phyloP scores from a whole-genome alignment of 2,888 invertebrate genomes.

The Drosophila ezoana region DNA sequence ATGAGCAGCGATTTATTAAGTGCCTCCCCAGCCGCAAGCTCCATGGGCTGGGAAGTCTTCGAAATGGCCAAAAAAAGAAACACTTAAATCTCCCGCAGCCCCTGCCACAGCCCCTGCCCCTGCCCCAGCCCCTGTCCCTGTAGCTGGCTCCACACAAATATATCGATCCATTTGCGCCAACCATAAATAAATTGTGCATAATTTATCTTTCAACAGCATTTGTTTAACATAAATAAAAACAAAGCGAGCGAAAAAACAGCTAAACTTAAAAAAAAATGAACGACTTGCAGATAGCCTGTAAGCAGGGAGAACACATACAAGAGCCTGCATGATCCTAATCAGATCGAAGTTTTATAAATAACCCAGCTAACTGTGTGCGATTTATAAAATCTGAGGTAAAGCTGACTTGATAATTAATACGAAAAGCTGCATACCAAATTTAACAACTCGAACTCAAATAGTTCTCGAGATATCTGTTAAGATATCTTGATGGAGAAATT shows the following conservation, averaged over 20 bases:
- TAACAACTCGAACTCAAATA: no score
- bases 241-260: slow-evolving; percentile 16
- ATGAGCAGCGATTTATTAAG: slow-evolving; percentile 69
- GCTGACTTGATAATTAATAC: no score
- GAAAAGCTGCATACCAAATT: no score
- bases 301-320: not conserved
- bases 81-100: not conserved
- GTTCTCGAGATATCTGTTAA: no score
- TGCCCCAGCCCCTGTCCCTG: not conserved
- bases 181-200: slow-evolving; percentile 64
- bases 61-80: slow-evolving; percentile 12
- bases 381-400: no score
- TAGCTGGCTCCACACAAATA: slow-evolving; percentile 18
- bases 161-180: slow-evolving; percentile 63
- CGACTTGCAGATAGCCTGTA: slow-evolving; percentile 1
- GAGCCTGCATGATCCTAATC: no score
- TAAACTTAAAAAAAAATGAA: not conserved
- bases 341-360: no score
- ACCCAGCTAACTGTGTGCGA: no score
- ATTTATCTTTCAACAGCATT: slow-evolving; percentile 68
- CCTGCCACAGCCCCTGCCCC: no score
- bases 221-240: slow-evolving; percentile 52
- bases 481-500: not conserved
- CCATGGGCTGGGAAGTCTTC: slow-evolving; percentile 9
- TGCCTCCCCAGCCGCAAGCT: slow-evolving; percentile 22